Percentiles rank a stretch among this genome's conserved stretches.
Conservation (phyloP, 2,888 invertebrate genomes). For the Hirtodrosophila trivittata region DNA sequence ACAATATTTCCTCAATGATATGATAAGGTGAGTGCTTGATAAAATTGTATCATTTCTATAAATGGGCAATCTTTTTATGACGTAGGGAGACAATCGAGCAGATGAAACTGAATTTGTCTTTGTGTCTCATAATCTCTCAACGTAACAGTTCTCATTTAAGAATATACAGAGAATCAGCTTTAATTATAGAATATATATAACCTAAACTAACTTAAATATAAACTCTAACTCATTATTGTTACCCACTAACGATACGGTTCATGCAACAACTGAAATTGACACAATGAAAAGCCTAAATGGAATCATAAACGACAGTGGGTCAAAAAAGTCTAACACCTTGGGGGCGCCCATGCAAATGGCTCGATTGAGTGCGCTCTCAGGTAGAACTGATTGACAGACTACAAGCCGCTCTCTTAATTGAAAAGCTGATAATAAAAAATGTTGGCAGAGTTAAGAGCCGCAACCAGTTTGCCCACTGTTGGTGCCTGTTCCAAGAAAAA, state of each 20-base stretch:
- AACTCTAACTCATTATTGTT: constrained; percentile 7
- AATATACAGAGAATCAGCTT: no score
- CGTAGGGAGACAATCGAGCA: no score
- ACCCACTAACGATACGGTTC: constrained; percentile 31
- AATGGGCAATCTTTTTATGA: background rate
- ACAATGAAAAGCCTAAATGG: constrained; percentile 19
- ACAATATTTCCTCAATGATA: constrained; percentile 15
- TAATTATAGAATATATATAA: background rate
- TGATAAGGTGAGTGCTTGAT: constrained; percentile 15
- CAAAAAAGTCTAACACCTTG: constrained; percentile 46
- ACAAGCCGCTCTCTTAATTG: constrained; percentile 43
- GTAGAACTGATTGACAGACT: constrained; percentile 37
- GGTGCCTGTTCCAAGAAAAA: constrained; percentile 7
- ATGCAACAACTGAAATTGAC: constrained; percentile 6
- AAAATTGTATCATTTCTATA: constrained; percentile 27
- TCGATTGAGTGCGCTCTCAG: constrained; percentile 49
- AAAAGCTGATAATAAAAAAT: constrained; percentile 48
- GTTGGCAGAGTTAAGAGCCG: constrained; percentile 36
- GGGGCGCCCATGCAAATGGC: constrained; percentile 38
- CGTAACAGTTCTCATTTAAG: no score
- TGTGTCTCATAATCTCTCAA: no score
- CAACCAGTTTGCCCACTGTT: constrained; percentile 45
- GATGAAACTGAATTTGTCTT: no score
- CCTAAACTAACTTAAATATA: no score
- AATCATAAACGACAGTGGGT: constrained; percentile 33